Conservation (phyloP, 2,888 invertebrate species). For the Orchesellides sinensis region DNA sequence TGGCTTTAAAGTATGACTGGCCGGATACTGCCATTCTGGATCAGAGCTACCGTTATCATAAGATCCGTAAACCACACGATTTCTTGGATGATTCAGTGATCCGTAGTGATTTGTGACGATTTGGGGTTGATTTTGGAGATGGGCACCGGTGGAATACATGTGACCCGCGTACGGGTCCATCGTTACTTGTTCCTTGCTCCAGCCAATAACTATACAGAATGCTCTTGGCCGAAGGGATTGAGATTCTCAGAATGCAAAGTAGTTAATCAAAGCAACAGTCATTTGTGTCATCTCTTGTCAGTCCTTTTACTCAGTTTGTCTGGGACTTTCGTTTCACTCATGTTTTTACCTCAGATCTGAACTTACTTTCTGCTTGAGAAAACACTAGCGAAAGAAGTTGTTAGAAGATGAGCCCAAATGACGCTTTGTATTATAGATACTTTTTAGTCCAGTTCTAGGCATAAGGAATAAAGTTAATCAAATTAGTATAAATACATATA, state of each 20-base stretch:
- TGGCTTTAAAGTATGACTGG: conserved; percentile 34
- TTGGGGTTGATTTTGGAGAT: conserved; percentile 61
- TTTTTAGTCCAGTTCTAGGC: conserved; percentile 14
- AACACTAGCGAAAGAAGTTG: background rate
- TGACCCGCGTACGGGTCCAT: conserved; percentile 67
- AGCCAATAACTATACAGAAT: too few relatives aligned
- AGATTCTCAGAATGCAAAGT: background rate
- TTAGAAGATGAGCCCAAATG: too few relatives aligned
- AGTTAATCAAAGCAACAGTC: background rate
- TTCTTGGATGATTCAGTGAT: conserved; percentile 44
- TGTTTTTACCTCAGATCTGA: background rate
- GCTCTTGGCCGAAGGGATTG: too few relatives aligned
- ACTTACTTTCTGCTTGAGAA: background rate
- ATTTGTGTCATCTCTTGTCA: background rate
- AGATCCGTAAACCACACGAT: conserved; percentile 33
- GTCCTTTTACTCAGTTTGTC: background rate
- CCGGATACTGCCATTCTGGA: conserved; percentile 56
- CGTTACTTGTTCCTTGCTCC: background rate
- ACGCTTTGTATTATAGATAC: background rate
- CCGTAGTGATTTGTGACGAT: conserved; percentile 68
- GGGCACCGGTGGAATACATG: conserved; percentile 51
- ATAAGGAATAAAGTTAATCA: conserved; percentile 27
- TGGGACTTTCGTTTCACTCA: background rate
- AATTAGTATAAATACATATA: background rate
- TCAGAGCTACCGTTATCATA: conserved; percentile 17